A percentile compares a stretch with the other conserved stretches of the same genome.
Conservation (phyloP, 2,888 invertebrate species). For the Leptinotarsa haldemani region DNA sequence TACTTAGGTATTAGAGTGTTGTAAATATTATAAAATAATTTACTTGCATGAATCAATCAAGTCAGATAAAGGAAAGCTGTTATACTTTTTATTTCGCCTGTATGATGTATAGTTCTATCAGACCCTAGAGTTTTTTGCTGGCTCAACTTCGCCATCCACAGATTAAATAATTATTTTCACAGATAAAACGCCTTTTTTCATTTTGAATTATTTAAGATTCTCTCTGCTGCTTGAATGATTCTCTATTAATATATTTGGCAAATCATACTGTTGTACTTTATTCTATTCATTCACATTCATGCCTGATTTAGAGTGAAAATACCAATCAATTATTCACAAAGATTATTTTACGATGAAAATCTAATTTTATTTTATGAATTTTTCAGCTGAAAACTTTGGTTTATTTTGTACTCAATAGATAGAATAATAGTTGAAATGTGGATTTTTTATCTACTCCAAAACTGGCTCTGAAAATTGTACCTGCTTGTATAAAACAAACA, state of each 20-base stretch:
- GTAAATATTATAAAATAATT: not conserved
- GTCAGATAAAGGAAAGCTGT: not conserved
- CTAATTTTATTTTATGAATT: too few relatives aligned
- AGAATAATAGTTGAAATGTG: too few relatives aligned
- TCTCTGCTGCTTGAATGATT: not conserved
- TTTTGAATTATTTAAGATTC: not conserved
- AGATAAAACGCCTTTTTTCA: too few relatives aligned
- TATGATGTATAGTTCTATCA: too few relatives aligned
- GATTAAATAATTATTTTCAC: too few relatives aligned
- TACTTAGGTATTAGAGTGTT: not conserved
- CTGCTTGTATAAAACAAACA: not conserved
- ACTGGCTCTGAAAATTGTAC: not conserved
- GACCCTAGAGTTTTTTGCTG: too few relatives aligned
- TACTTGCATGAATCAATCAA: not conserved
- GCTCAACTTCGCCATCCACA: too few relatives aligned
- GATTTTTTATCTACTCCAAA: not conserved
- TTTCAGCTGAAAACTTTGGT: too few relatives aligned
- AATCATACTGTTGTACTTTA: slow-evolving; percentile 15
- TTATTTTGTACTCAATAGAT: too few relatives aligned
- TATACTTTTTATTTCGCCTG: too few relatives aligned
- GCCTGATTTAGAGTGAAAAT: not conserved
- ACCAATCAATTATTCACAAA: not conserved
- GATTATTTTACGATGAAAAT: too few relatives aligned
- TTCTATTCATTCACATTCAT: not conserved
- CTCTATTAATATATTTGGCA: slow-evolving; percentile 7